Evolutionary conservation across 2,888 invertebrate species (phyloP), one percentile per base, ranked within the genome.

Genomic region (Chorisops tibialis): DNA sequence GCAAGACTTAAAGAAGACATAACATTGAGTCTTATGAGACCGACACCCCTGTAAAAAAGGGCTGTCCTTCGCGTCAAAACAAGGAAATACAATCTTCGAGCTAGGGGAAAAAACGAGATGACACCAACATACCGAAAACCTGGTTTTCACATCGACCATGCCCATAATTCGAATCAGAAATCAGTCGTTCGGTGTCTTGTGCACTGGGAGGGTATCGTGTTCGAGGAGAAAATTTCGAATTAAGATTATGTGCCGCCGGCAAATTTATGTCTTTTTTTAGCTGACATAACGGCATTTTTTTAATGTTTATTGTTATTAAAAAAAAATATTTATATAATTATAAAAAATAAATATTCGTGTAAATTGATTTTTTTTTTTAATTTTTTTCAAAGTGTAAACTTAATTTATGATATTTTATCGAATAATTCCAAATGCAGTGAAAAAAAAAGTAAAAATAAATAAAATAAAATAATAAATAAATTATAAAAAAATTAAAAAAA

Each of bases 181-280:
- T 56, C 56, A 56, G 45, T 56, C 56, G 56, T 14, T 56, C 56
- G 56, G n/a, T 30, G 56, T 56, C 56, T 56, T 43, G 43, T 56
- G 56, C 43, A 24, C 30, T 43, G 56, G 24, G 56, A 43, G 56
- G 24, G 35, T 56, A 45, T 38, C 19, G 39, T 54, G 43, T 56
- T 30, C 30, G 30, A n/a, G n/a, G n/a, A n/a, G n/a, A 30, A 30
- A 30, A 30, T 2, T 30, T 30, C 30, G 30, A n/a, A n/a, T 30
- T 30, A 30, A 30, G 9, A 30, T 30, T 30, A 7, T 30, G 30
- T 30, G 30, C 30, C 30, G 30, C 7, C 30, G 30, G 30, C 30
- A n/a, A n/a, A n/a, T n/a, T n/a, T n/a, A n/a, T n/a, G n/a, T n/a
- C n/a, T n/a, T n/a, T n/a, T n/a, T n/a, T n/a, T n/a, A n/a, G n/a